Evolutionary conservation across 2,797 vertebrate genomes (phyloP).

Genomic region (Sylvia borin): DNA sequence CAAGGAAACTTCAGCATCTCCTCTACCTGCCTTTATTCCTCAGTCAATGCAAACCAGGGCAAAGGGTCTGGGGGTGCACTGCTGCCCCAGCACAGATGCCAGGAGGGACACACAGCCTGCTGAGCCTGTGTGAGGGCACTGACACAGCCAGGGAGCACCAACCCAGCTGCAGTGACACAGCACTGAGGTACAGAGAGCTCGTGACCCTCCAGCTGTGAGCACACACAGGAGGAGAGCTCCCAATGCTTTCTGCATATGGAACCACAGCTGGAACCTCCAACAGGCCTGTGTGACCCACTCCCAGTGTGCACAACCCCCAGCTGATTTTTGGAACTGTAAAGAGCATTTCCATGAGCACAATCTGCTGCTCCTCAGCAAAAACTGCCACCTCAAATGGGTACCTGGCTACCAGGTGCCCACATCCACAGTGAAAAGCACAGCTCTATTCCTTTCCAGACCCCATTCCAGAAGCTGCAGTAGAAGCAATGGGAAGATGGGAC

Average conservation of each 20-base stretch:
- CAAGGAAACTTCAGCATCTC: not conserved
- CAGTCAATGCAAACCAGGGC: not conserved
- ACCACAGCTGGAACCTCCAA: not conserved
- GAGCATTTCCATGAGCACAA: not conserved
- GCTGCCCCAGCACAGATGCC: not conserved
- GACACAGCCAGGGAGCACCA: not conserved
- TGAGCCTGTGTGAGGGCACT: not conserved
- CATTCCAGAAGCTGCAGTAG: not conserved
- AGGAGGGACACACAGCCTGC: not conserved
- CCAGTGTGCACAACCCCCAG: not conserved
- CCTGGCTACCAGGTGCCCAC: not conserved
- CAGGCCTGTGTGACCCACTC: not conserved
- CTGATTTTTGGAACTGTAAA: not conserved
- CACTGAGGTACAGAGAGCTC: fast-evolving
- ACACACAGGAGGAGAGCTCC: not conserved
- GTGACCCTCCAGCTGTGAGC: fast-evolving
- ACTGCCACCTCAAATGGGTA: not conserved
- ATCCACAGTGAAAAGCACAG: fast-evolving
- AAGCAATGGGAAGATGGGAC: not conserved
- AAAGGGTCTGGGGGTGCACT: not conserved
- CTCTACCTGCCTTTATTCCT: not conserved
- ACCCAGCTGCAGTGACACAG: not conserved
- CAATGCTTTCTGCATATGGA: fast-evolving
- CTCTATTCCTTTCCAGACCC: not conserved
- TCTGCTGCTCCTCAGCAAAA: not conserved